Evolutionary conservation across 1,140 invertebrate species (phyloP).

Genomic region (Muscidifurax raptorellus): DNA sequence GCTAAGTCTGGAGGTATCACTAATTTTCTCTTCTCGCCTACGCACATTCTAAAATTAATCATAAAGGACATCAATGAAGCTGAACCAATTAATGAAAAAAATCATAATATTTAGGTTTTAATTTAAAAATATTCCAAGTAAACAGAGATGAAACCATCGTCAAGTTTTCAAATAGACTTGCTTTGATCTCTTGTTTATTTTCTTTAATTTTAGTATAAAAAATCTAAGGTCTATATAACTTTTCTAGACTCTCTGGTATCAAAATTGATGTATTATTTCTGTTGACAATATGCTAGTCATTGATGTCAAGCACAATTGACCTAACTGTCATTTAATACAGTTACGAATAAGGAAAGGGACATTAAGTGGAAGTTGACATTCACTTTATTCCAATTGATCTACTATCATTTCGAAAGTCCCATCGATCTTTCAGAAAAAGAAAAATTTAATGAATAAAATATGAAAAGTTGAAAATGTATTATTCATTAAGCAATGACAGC

Average conservation of each 20-base stretch:
- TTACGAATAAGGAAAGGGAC: conserved; percentile 34
- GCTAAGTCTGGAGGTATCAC: conserved; percentile 90
- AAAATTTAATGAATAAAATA: conserved; percentile 7
- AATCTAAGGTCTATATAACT: not conserved
- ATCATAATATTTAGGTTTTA: conserved; percentile 2
- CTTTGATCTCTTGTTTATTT: not conserved
- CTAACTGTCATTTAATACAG: conserved; percentile 20
- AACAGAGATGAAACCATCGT: not conserved
- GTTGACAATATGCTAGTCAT: conserved; percentile 28
- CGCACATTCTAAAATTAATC: conserved; percentile 82
- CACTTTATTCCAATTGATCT: conserved; percentile 30
- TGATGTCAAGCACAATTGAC: conserved; percentile 22
- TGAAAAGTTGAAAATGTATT: not conserved
- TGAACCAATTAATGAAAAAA: not conserved
- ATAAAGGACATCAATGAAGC: conserved; percentile 38
- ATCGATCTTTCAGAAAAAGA: conserved; percentile 35
- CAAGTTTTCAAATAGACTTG: not conserved
- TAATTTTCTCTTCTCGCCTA: conserved; percentile 88
- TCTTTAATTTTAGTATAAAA: not conserved
- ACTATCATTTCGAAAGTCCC: conserved; percentile 9
- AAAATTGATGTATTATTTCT: conserved; percentile 24
- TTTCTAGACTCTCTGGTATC: not conserved
- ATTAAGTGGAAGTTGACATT: conserved; percentile 36
- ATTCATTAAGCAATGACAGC: not conserved
- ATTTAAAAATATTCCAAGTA: not conserved